Conservation (phyloP, 2,113 vertebrate genomes). For the Mus spicilegus region DNA sequence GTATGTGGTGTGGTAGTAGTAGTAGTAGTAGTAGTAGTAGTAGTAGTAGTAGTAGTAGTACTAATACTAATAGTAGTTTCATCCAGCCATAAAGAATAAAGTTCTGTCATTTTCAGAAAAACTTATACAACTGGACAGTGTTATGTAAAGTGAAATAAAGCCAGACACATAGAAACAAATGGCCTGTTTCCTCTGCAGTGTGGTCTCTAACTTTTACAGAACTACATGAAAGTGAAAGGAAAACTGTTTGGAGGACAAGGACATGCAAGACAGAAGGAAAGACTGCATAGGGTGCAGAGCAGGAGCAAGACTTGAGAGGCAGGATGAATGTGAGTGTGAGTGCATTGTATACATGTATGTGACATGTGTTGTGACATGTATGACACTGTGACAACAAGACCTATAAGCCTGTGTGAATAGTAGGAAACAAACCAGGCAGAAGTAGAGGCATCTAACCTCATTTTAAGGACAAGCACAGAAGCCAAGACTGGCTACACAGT, state of each 20-base stretch:
- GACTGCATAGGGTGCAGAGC: neutral
- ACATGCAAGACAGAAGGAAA: too few species aligned
- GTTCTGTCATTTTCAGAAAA: neutral
- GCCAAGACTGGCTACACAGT: neutral
- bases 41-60: too few species aligned
- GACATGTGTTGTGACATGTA: too few species aligned
- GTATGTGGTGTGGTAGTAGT: neutral
- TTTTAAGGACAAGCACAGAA: slow-evolving; percentile 6
- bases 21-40: too few species aligned
- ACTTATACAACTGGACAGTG: neutral
- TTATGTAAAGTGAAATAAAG: neutral
- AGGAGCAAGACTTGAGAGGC: neutral
- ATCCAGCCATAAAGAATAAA: neutral
- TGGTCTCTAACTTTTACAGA: neutral
- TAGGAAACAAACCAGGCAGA: neutral
- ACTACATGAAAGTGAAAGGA: neutral
- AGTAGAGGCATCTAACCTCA: neutral
- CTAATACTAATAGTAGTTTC: neutral
- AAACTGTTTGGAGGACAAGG: neutral
- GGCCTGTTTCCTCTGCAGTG: neutral
- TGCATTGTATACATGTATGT: neutral
- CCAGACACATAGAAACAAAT: neutral
- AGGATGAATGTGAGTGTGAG: too few species aligned
- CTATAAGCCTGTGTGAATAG: neutral
- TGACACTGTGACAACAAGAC: neutral